Evolutionary conservation across 1,140 invertebrate genomes (phyloP).

Genomic region (Drosophila willistoni): DNA sequence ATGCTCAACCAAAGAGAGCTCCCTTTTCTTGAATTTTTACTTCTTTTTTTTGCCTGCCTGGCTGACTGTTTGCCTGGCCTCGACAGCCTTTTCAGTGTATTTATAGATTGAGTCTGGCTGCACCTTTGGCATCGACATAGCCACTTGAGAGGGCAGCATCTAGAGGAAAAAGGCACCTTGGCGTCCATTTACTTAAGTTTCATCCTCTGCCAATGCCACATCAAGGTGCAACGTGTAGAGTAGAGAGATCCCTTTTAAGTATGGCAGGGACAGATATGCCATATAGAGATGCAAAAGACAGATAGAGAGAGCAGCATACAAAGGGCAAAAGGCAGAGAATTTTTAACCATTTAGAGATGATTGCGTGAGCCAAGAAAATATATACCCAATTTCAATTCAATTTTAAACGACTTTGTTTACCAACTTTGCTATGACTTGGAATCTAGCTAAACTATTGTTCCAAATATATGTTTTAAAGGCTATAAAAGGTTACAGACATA

Average conservation of each 20-base stretch:
- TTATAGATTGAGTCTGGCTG: constrained; percentile 55
- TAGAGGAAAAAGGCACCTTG: constrained; percentile 59
- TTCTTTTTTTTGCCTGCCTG: background rate
- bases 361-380: background rate
- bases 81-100: constrained; percentile 40
- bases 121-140: constrained; percentile 63
- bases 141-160: constrained; percentile 59
- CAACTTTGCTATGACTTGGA: no score
- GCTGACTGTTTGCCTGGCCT: background rate
- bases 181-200: constrained; percentile 45
- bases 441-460: no score
- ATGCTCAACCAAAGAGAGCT: constrained; percentile 12
- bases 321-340: background rate
- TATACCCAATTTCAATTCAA: no score
- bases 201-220: constrained; percentile 12
- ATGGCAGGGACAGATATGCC: background rate
- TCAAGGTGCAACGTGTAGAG: constrained; percentile 22
- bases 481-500: no score
- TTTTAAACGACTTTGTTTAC: no score
- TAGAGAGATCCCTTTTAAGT: constrained; percentile 15
- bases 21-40: constrained; percentile 21
- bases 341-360: background rate
- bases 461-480: no score
- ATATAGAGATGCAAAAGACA: background rate
- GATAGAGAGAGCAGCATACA: background rate